Evolutionary conservation across 1,140 invertebrate genomes (phyloP), one percentile per base, ranked within the genome.

Genomic region (Bicyclus anynana): DNA sequence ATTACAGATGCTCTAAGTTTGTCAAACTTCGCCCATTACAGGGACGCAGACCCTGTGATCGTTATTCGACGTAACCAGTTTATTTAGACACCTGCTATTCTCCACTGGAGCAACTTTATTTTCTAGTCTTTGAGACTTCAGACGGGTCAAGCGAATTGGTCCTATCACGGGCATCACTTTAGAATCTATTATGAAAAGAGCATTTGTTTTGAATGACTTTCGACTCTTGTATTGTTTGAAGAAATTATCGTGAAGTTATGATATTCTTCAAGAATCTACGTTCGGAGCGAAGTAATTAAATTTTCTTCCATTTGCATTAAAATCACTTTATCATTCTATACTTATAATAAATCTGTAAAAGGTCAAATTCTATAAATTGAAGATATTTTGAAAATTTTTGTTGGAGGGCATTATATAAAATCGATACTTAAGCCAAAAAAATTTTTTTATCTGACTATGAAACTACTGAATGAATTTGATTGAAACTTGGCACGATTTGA

Each of bases 21-120:
- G 47, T 64, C 50, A 62, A 76, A 76, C 64, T 76, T 73, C 50
- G 54, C 60, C 70, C 73, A 73, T 76, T 76, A 72, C 60, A 58
- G 49, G 67, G 60, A 59, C 61, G 63, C 53, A 65, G 62, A 68
- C 67, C 61, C 51, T 57, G 40, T 56, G 65, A 75, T 75, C 69
- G 65, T 72, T 75, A 69, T 69, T 65, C 65, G 57, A 65, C 47
- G 3, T 17, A 53, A 49, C 70, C 59, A 69, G 44, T 64, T 20
- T 67, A 71, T 64, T 64, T 57, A 65, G 61, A 63, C 27, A 65
- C 51, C 42, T 40, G 50, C 18, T 14, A 42, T 17, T 14, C 14
- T 48, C 14, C 35, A 48, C 29, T 26, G 29, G 40, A 58, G 29
- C 38, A 46, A 53, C 53, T 48, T 52, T 35, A 48, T 51, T 53